A percentile compares a stretch with the other conserved stretches of the same genome.
phyloP scores from a whole-genome alignment of 2,888 invertebrate species.

The Drosophila neonasuta region DNA sequence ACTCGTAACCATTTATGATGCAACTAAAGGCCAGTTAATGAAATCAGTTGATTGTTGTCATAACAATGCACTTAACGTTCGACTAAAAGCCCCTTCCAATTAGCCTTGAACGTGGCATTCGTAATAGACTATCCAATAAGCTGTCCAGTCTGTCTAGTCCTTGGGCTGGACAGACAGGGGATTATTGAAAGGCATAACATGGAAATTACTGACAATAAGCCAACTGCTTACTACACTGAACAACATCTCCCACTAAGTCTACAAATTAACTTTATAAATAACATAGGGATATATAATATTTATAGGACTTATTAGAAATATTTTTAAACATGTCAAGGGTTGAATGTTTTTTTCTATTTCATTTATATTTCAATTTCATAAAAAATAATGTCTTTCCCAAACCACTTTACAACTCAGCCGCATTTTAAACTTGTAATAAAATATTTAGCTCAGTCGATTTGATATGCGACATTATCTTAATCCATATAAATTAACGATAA shows the following conservation, averaged over 20 bases:
- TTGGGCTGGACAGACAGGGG: neutral
- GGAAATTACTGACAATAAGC: neutral
- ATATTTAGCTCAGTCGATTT: neutral
- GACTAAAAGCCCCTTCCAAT: slow-evolving; percentile 13
- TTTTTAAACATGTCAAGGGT: too few relatives aligned
- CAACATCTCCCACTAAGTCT: slow-evolving; percentile 2
- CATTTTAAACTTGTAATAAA: neutral
- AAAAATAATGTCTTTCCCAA: neutral
- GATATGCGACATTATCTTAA: slow-evolving; percentile 2
- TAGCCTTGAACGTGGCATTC: slow-evolving; percentile 21
- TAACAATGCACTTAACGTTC: slow-evolving; percentile 18
- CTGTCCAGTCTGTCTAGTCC: slow-evolving; percentile 3
- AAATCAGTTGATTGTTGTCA: too few relatives aligned
- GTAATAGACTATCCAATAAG: slow-evolving; percentile 28
- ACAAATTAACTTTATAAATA: too few relatives aligned
- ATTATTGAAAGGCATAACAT: neutral
- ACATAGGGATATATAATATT: too few relatives aligned
- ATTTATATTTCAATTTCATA: too few relatives aligned
- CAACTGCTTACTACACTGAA: slow-evolving; percentile 6
- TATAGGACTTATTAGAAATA: too few relatives aligned
- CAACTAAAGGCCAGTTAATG: too few relatives aligned
- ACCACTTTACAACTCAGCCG: neutral
- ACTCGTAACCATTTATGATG: too few relatives aligned
- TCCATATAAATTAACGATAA: neutral
- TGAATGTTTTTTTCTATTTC: too few relatives aligned